phyloP scores from a whole-genome alignment of 1,140 invertebrate species.

The Pseudomyrmex sp. region DNA sequence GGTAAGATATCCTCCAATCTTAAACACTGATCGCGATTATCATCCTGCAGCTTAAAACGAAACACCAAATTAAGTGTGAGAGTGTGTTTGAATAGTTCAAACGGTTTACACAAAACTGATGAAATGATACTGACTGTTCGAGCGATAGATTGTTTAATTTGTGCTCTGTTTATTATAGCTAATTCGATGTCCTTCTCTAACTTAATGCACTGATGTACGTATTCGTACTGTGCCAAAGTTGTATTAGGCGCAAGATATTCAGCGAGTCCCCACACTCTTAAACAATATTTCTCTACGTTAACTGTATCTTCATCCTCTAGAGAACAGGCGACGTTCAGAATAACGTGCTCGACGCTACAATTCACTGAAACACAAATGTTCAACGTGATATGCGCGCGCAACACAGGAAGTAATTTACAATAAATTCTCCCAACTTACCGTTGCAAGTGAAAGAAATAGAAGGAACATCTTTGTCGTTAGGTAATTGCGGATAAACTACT shows the following conservation, averaged over 20 bases:
- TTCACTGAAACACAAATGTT: conserved; percentile 88
- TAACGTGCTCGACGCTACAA: conserved; percentile 94
- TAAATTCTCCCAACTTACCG: conserved; percentile 86
- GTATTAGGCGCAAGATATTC: conserved; percentile 92
- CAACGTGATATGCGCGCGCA: conserved; percentile 17
- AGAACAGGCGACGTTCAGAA: conserved; percentile 94
- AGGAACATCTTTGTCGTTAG: conserved; percentile 83
- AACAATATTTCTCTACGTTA: conserved; percentile 88
- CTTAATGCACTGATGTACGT: conserved; percentile 97
- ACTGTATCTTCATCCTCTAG: conserved; percentile 90
- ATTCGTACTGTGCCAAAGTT: conserved; percentile 94
- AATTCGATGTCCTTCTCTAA: conserved; percentile 95
- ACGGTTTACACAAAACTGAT: background rate
- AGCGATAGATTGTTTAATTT: conserved; percentile 88
- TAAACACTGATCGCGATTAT: conserved; percentile 89
- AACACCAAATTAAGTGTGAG: background rate
- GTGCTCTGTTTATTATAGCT: conserved; percentile 88
- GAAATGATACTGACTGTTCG: conserved; percentile 87
- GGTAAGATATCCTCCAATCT: conserved; percentile 91
- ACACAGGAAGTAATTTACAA: conserved; percentile 31
- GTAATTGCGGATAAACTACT: conserved; percentile 90
- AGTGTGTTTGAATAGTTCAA: background rate
- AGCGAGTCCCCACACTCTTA: conserved; percentile 92
- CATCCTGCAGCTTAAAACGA: conserved; percentile 87
- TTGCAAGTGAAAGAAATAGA: conserved; percentile 94